phyloP scores from a whole-genome alignment of 2,888 invertebrate species.

The Branchipolynoe longqiensis region DNA sequence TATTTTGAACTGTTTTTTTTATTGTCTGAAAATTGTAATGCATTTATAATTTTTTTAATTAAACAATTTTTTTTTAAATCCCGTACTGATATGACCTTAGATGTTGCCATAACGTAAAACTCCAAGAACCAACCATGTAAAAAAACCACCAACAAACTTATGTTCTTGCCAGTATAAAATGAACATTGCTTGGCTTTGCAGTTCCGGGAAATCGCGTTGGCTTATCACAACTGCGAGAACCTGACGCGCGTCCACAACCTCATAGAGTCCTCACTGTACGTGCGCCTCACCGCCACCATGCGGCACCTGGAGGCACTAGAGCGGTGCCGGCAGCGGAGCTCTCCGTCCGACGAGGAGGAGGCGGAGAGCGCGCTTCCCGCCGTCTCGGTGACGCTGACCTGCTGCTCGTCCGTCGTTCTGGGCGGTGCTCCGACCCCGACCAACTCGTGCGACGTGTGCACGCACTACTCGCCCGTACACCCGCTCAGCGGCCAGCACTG shows the following conservation, averaged over 20 bases:
- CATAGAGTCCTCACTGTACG: constrained; percentile 47
- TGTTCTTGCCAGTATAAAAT: no score
- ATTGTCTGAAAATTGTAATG: no score
- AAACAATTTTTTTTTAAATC: no score
- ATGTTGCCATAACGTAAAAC: no score
- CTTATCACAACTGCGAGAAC: constrained; percentile 87
- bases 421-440: background rate
- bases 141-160: no score
- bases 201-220: constrained; percentile 88
- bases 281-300: constrained; percentile 46
- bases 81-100: no score
- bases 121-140: no score
- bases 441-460: constrained; percentile 63
- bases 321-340: constrained; percentile 7
- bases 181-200: constrained; percentile 83
- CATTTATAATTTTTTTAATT: no score
- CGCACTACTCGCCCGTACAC: constrained; percentile 60
- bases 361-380: background rate
- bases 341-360: background rate
- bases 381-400: background rate
- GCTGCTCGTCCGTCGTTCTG: constrained; percentile 23
- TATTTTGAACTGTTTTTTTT: no score
- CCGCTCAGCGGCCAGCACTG: constrained; percentile 56
- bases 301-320: constrained; percentile 45
- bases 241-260: constrained; percentile 7